A percentile compares a stretch with the other conserved stretches of the same genome.
phyloP scores from a whole-genome alignment of 2,797 vertebrate species.

The Periparus ater region DNA sequence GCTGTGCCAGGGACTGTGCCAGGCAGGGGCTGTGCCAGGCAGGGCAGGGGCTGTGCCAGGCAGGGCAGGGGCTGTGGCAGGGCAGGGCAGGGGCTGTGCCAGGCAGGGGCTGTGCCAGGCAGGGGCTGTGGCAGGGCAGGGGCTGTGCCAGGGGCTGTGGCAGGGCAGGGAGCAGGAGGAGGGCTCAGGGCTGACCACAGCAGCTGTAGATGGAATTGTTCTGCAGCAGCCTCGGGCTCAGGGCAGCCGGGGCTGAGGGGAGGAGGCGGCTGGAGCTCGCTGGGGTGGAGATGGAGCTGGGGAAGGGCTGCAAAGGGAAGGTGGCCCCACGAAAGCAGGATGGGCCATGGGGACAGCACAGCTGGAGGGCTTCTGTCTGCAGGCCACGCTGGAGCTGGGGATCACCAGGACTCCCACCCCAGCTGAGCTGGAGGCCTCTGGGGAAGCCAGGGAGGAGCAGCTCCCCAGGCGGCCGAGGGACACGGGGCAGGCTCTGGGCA shows the following conservation, averaged over 20 bases:
- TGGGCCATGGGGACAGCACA: background rate
- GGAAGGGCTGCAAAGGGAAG: rapidly evolving
- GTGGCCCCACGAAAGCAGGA: rapidly evolving
- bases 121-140: no score
- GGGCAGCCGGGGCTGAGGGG: background rate
- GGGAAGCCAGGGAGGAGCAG: background rate
- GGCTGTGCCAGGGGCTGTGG: no score
- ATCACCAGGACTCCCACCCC: background rate
- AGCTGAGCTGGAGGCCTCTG: background rate
- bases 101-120: no score
- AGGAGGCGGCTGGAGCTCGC: conserved; percentile 71
- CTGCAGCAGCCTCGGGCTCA: conserved; percentile 57
- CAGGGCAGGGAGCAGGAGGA: background rate
- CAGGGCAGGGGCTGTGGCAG: background rate
- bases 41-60: no score
- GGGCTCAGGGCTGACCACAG: conserved; percentile 70
- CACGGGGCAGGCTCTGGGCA: background rate
- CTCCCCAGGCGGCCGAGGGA: background rate
- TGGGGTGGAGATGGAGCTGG: background rate
- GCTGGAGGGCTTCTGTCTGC: background rate
- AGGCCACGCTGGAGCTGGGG: background rate
- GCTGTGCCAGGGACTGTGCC: background rate
- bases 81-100: background rate
- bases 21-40: background rate
- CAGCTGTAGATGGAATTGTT: conserved; percentile 83